Conservation (phyloP, 2,113 vertebrate genomes). For the Picathartes gymnocephalus region DNA sequence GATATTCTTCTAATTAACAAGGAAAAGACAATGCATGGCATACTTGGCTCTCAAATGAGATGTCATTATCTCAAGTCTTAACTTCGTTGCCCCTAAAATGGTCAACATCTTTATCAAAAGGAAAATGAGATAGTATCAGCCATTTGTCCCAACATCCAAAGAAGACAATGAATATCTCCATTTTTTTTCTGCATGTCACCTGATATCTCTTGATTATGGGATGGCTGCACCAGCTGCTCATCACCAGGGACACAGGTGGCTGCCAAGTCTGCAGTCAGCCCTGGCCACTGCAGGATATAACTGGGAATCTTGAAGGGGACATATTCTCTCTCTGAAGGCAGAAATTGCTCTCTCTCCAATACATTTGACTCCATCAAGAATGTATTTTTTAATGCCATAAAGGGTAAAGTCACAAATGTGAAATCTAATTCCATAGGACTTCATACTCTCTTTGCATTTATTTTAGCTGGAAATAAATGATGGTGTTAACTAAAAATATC, state of each 20-base stretch:
- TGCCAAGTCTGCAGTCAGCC: neutral
- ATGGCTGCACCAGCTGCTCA: neutral
- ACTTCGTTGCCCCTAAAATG: neutral
- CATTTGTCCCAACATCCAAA: neutral
- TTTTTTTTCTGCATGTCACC: neutral
- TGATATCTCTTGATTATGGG: neutral
- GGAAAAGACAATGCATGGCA: neutral
- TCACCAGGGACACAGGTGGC: neutral
- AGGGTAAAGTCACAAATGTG: neutral
- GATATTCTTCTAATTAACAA: neutral
- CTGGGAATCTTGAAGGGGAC: neutral
- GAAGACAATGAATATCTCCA: neutral
- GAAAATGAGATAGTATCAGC: neutral
- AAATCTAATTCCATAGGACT: neutral
- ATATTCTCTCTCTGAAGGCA: neutral
- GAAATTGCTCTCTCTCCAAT: neutral
- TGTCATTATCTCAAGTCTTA: neutral
- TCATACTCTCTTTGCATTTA: neutral
- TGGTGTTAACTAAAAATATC: neutral
- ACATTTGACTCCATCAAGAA: neutral
- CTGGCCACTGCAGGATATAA: neutral
- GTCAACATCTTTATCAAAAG: neutral
- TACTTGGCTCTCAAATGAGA: neutral
- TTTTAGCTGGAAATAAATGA: neutral
- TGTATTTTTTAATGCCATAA: neutral